Evolutionary conservation across 1,140 invertebrate genomes (phyloP).

Genomic region (Magallana angulata): DNA sequence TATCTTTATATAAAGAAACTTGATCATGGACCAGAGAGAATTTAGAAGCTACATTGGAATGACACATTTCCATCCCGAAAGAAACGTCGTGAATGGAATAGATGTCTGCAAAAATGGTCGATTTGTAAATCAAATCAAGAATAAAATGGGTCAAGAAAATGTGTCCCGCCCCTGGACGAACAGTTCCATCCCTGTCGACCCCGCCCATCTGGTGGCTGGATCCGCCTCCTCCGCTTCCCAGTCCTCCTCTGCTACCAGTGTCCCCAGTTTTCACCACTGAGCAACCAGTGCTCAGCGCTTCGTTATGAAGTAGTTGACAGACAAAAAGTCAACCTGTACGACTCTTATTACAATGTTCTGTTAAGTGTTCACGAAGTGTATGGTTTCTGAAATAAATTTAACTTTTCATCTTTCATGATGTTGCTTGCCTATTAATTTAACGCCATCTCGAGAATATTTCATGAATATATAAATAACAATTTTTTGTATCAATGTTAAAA

Average conservation of each 20-base stretch:
- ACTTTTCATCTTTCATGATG: too few species aligned
- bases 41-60: not conserved
- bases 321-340: too few species aligned
- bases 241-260: not conserved
- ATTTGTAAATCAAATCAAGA: conserved; percentile 20
- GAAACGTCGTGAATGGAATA: not conserved
- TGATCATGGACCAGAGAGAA: not conserved
- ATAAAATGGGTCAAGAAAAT: not conserved
- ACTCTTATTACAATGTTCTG: too few species aligned
- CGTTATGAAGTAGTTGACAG: too few species aligned
- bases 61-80: not conserved
- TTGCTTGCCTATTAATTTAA: too few species aligned
- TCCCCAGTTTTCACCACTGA: not conserved
- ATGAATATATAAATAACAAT: too few species aligned
- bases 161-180: not conserved
- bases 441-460: too few species aligned
- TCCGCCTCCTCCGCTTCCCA: not conserved
- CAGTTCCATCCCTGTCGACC: not conserved
- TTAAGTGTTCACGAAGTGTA: too few species aligned
- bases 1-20: too few species aligned
- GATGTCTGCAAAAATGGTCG: conserved; percentile 2
- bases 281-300: too few species aligned
- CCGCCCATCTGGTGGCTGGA: not conserved
- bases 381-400: too few species aligned
- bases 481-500: too few species aligned